These are phyloP conservation scores for Formicarius rufipectus DNA, from an alignment of 2,113 vertebrate genomes.

Conservation along the genomic window DNA sequence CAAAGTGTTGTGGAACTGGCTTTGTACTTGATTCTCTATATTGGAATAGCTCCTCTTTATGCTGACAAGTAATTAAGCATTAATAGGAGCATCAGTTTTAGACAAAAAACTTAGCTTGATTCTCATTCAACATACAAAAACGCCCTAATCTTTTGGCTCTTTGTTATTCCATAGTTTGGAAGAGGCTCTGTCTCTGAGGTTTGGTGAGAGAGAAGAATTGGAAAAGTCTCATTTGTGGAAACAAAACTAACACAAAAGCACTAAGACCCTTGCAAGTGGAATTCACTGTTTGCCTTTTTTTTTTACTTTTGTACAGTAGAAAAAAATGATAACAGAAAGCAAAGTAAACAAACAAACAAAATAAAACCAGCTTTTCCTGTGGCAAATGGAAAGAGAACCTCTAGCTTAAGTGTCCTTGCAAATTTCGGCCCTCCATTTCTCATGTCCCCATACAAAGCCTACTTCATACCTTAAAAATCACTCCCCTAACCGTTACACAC, in stretches of 20 bases:
- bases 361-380: not conserved
- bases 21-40: not conserved
- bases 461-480: not conserved
- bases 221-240: not conserved
- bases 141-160: not conserved
- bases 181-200: not conserved
- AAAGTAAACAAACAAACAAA: not conserved
- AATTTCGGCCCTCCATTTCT: not conserved
- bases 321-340: not conserved
- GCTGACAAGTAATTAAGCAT: not conserved
- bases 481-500: not conserved
- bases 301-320: not conserved
- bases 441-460: not conserved
- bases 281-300: too few relatives aligned
- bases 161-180: not conserved
- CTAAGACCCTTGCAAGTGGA: not conserved
- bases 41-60: not conserved
- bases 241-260: not conserved
- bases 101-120: not conserved
- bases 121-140: not conserved
- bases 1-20: not conserved
- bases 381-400: not conserved
- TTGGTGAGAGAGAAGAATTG: not conserved
- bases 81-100: not conserved
- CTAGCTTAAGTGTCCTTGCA: not conserved